Base-by-base conservation (phyloP, 2,888 invertebrate species). In the Pteria penguin region DNA sequence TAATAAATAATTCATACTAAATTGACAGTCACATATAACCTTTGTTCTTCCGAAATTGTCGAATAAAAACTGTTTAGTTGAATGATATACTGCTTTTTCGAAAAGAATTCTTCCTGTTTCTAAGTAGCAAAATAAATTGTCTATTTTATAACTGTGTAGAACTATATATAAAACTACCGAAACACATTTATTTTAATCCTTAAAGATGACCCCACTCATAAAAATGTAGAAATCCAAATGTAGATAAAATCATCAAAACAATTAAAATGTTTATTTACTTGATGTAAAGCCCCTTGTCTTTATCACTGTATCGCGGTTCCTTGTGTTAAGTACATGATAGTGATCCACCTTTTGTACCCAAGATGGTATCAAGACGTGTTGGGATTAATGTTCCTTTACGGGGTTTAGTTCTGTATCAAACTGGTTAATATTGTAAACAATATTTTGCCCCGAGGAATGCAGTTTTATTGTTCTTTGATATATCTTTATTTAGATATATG, bases 331-430 rank as follows among this genome's bases (percentile, higher is more conserved):
- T 36, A 65, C 31, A 65, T 45, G 61, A 45, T 65, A 36, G 36
- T 27, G 45, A 65, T 65, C 65, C 65, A 65, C 65, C 65, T 65
- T 65, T 36, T 65, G 65, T 26, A 27, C 36, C 33, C 33, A 65
- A 65, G 65, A 65, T 65, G 33, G 27, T 65, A 65, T 65, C 65
- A 36, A 22, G 45, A 65, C 33, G 65, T 65, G 65, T 65, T 65
- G 45, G 65, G 65, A 65, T 65, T 65, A 36, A 65, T 65, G 65
- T 65, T 65, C 32, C 33, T 8, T 36, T 65, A 65, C 45, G 36
- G 65, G 45, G 65, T 45, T 65, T 65, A 45, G 26, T 36, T 36
- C 36, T 65, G 33, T 33, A 65, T 36, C 26, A 65, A 45, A 45
- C 45, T 14, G 45, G 45, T 45, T 45, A 18, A 18, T 45, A 45